Evolutionary conservation across 2,888 invertebrate genomes (phyloP), one percentile per base, ranked within the genome.

Genomic region (Orthosia cruda): DNA sequence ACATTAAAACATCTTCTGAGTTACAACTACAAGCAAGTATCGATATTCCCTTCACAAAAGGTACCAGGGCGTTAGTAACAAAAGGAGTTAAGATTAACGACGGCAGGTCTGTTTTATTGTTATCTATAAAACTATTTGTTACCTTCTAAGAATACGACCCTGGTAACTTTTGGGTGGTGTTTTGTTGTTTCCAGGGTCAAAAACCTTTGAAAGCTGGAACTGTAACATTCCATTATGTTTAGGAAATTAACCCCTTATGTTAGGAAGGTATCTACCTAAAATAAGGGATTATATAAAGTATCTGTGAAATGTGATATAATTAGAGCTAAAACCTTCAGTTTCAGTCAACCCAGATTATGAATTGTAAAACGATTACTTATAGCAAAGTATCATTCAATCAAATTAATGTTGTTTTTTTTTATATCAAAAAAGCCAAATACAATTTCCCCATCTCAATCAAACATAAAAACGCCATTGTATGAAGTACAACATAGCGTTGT

Each of bases 41-140:
- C 65, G 12, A 52, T 18, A 40, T 49, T 66, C 9, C 20, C 20
- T 58, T 32, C 26, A 62, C 55, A 26, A 62, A 18, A n/a, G 18
- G 47, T 61, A 76, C 68, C 15, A 74, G 57, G 26, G 20, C 50
- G 47, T 59, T 57, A 72, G 47, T 52, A 62, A 72, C 74, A 68
- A 80, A 71, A 83, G 80, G 71, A 80, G 83, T 68, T 54, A 64
- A 58, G 74, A 80, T 72, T 86, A 71, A 83, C 83, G 80, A 72
- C 26, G 50, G 45, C 32, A 62, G 64, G 40, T 68, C 65, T 54
- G 50, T 84, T 84, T 84, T 76, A 83, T 76, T 77, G 79, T 68
- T 74, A 65, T 74, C 74, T 79, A 65, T 79, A 79, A 83, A 84
- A 76, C 80, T 65, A 74, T 61, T 57, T 12, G 52, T 59, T 76